These are phyloP conservation scores for Cremastinae sp. DNA, from an alignment of 2,888 invertebrate genomes.

Conservation along the genomic window DNA sequence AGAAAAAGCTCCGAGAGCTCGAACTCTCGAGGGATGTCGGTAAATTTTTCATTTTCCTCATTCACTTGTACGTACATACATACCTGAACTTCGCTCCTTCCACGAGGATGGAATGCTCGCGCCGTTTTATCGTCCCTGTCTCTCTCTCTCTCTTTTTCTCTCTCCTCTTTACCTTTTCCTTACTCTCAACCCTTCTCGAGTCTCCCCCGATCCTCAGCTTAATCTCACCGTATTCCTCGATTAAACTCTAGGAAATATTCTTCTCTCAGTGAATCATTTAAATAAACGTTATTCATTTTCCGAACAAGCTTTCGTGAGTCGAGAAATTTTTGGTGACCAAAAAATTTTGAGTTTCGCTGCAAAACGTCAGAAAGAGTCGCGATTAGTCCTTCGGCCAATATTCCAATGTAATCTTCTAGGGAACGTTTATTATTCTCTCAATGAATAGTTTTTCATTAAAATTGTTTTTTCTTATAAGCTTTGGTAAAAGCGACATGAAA, in stretches of 20 bases:
- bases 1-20: constrained; percentile 25
- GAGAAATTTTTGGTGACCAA: too few species aligned
- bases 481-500: too few species aligned
- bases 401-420: too few species aligned
- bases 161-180: neutral
- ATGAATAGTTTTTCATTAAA: too few species aligned
- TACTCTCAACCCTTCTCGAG: neutral
- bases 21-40: constrained; percentile 14
- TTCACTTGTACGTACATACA: constrained; percentile 31
- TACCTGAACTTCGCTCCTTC: constrained; percentile 12
- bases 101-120: neutral
- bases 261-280: too few species aligned
- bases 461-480: too few species aligned
- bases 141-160: constrained; percentile 1
- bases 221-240: constrained; percentile 29
- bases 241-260: constrained; percentile 60
- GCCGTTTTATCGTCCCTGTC: constrained; percentile 1
- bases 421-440: too few species aligned
- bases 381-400: too few species aligned
- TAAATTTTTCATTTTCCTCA: constrained; percentile 65
- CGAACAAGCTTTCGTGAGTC: too few species aligned
- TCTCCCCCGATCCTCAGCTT: constrained; percentile 18
- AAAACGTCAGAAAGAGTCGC: too few species aligned
- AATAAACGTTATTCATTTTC: too few species aligned
- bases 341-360: too few species aligned